Conservation (phyloP, 2,888 invertebrate genomes). For the Rhodophaea formosa region DNA sequence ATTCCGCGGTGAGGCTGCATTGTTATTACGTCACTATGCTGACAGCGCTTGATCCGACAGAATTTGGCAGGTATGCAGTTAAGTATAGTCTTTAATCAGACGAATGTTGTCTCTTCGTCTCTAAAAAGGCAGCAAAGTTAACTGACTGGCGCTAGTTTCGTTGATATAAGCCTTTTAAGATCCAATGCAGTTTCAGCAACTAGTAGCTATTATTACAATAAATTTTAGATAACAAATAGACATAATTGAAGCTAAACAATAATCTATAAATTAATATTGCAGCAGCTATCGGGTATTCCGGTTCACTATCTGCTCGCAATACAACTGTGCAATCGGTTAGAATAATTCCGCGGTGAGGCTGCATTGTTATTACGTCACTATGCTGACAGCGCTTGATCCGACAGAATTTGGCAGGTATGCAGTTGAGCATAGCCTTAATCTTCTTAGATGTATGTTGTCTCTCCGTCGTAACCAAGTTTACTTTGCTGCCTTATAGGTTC, state of each 20-base stretch:
- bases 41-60: slow-evolving; percentile 39
- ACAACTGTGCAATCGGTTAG: slow-evolving; percentile 61
- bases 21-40: slow-evolving; percentile 47
- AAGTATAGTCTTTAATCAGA: slow-evolving; percentile 3
- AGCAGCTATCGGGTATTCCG: too few species aligned
- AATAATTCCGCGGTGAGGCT: slow-evolving; percentile 56
- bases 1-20: slow-evolving; percentile 49
- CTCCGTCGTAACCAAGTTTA: too few species aligned
- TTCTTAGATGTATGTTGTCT: neutral
- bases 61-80: slow-evolving; percentile 12
- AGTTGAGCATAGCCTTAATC: slow-evolving; percentile 7
- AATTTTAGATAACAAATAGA: too few species aligned
- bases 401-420: slow-evolving; percentile 21
- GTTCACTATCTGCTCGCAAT: slow-evolving; percentile 41
- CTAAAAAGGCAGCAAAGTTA: too few species aligned
- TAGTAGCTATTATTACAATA: too few species aligned
- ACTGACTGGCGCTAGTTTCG: too few species aligned
- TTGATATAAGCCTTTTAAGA: too few species aligned
- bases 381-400: slow-evolving; percentile 39
- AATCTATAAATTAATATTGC: slow-evolving; percentile 14
- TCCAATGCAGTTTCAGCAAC: too few species aligned
- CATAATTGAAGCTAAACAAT: too few species aligned
- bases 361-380: slow-evolving; percentile 50
- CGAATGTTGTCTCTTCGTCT: neutral
- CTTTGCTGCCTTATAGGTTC: too few species aligned